Evolutionary conservation across 2,888 invertebrate species (phyloP), one percentile per base, ranked within the genome.

Genomic region (Elgonia sp.): DNA sequence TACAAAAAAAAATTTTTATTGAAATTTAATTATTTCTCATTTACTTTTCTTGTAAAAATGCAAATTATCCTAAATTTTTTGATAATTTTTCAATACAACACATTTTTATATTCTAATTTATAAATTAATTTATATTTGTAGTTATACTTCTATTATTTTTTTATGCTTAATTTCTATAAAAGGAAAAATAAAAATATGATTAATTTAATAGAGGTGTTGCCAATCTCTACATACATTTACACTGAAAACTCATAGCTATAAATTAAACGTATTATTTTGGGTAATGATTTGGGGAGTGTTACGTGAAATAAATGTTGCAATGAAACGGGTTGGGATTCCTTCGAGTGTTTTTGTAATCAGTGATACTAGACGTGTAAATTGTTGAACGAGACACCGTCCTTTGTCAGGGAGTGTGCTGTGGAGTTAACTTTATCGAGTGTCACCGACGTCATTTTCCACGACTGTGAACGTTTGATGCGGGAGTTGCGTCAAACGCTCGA

Each of bases 351-450:
- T 72, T 21, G 86, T 50, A 65, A 86, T 82, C 72, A 86, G 20
- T 67, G 77, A 72, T 67, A 82, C 65, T 67, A 87, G 55, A 75
- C 53, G 80, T 69, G 80, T 80, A 75, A 73, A 80, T 73, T 73
- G 79, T 87, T 69, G 67, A 62, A 73, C n/a, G 76, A 60, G 72
- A 40, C 42, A 62, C 50, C 55, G 63, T 69, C 20, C 76, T 88
- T 88, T 75, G 73, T 63, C 40, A 29, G 67, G 18, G 39, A 16
- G 14, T 42, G 63, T 57, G 62, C 40, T 10, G 14, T 46, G 62
- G 69, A 85, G 82, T 85, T 84, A 73, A 82, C 84, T 85, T 77
- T 82, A 85, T 85, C 77, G 77, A 88, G 79, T 84, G 84, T 85
- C 85, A 75, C 60, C 82, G 77, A 83, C 75, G 76, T 85, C 84